phyloP scores from a whole-genome alignment of 2,797 vertebrate species.

The Brachyalestes nurse region DNA sequence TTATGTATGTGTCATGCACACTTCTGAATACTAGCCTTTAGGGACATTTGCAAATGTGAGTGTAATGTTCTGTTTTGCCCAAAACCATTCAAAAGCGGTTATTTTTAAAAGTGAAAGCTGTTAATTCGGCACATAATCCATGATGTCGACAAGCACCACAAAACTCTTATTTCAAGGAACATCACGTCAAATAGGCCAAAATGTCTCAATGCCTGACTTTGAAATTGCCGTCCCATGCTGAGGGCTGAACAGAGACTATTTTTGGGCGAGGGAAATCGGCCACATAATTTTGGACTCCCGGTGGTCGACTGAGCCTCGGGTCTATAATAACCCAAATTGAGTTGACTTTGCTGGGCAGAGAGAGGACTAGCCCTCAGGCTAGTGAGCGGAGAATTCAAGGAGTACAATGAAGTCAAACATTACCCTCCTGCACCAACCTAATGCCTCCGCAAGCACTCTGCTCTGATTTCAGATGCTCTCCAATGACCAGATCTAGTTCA shows the following conservation, averaged over 20 bases:
- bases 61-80: background rate
- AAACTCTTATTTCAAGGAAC: slow-evolving; percentile 23
- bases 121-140: background rate
- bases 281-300: slow-evolving; percentile 78
- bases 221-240: slow-evolving; percentile 68
- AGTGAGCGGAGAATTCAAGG: slow-evolving; percentile 68
- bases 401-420: slow-evolving; percentile 73
- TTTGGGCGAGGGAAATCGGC: slow-evolving; percentile 67
- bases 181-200: slow-evolving; percentile 26
- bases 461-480: slow-evolving; percentile 46
- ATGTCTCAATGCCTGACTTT: slow-evolving; percentile 41
- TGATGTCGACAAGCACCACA: slow-evolving; percentile 9
- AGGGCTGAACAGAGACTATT: slow-evolving; percentile 64
- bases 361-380: slow-evolving; percentile 69
- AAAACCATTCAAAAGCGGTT: background rate
- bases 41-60: no score
- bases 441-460: slow-evolving; percentile 41
- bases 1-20: no score
- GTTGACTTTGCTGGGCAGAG: slow-evolving; percentile 78
- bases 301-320: slow-evolving; percentile 75
- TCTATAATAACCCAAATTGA: slow-evolving; percentile 80
- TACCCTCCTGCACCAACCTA: slow-evolving; percentile 49
- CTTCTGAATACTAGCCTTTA: background rate
- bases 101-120: background rate
- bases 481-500: slow-evolving; percentile 48